Evolutionary conservation across 2,888 invertebrate genomes (phyloP).

Genomic region (Cheilosia grossa): DNA sequence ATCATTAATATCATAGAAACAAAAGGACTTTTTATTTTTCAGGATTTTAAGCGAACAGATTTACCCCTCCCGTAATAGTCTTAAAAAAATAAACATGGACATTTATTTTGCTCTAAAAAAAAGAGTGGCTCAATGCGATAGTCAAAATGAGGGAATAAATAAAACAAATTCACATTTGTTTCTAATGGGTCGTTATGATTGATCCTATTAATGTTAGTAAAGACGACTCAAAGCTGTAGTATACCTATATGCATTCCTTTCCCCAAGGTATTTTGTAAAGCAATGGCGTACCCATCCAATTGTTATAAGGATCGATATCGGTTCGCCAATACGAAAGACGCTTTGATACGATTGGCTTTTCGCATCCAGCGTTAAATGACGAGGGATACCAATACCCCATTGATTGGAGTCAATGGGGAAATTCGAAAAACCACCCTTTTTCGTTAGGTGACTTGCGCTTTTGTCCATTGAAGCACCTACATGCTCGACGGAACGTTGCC

Average conservation of each 20-base stretch:
- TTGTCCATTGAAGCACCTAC: slow-evolving; percentile 28
- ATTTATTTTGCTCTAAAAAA: slow-evolving; percentile 41
- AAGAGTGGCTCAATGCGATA: slow-evolving; percentile 58
- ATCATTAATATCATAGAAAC: slow-evolving; percentile 72
- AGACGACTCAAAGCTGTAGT: not conserved
- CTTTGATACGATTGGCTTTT: slow-evolving; percentile 54
- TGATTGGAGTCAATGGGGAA: slow-evolving; percentile 52
- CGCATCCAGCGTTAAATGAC: slow-evolving; percentile 17
- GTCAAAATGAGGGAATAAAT: slow-evolving; percentile 56
- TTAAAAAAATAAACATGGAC: slow-evolving; percentile 44
- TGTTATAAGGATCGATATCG: slow-evolving; percentile 28
- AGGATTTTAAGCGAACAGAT: slow-evolving; percentile 50
- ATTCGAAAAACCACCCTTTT: slow-evolving; percentile 41
- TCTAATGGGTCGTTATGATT: slow-evolving; percentile 50
- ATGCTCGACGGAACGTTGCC: not conserved
- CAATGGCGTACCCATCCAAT: slow-evolving; percentile 15
- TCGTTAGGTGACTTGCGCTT: slow-evolving; percentile 57
- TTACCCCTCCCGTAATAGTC: slow-evolving; percentile 5
- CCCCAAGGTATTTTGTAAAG: not conserved
- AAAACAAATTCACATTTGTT: slow-evolving; percentile 56
- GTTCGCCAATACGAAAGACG: slow-evolving; percentile 27
- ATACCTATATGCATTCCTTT: not conserved
- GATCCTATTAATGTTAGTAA: slow-evolving; percentile 11
- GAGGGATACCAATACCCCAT: slow-evolving; percentile 42
- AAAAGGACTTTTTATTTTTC: slow-evolving; percentile 66